These are phyloP conservation scores for Leptocoma aspasia DNA, from an alignment of 2,113 vertebrate genomes.

Conservation along the genomic window DNA sequence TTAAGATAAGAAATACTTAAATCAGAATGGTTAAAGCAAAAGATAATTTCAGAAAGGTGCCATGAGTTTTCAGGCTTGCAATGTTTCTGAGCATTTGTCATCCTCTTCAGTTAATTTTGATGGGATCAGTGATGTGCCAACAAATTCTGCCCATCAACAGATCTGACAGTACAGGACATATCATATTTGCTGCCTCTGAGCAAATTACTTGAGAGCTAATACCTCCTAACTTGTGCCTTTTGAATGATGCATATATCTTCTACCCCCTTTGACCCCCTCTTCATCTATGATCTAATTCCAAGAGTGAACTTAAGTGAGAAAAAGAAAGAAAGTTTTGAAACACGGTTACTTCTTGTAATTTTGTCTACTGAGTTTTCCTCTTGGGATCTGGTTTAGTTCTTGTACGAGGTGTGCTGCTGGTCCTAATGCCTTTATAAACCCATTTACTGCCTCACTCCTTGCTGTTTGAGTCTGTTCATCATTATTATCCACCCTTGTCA, in stretches of 20 bases:
- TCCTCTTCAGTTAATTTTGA: not conserved
- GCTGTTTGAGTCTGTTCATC: not conserved
- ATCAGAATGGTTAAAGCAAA: not conserved
- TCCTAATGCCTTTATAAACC: not conserved
- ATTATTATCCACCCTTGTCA: slow-evolving; percentile 30
- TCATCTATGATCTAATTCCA: not conserved
- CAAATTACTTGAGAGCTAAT: not conserved
- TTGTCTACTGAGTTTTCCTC: not conserved
- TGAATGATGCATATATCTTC: not conserved
- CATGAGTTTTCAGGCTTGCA: not conserved
- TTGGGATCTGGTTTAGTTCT: not conserved
- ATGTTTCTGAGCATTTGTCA: not conserved
- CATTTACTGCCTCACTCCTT: not conserved
- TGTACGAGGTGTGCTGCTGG: not conserved
- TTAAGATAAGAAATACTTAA: not conserved
- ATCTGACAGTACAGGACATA: not conserved
- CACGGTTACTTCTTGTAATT: not conserved
- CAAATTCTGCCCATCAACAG: not conserved
- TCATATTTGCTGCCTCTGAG: not conserved
- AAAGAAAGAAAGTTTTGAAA: not conserved
- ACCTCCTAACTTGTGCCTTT: not conserved
- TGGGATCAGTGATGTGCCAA: not conserved
- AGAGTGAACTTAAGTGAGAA: not conserved
- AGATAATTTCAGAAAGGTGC: not conserved
- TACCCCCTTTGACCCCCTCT: not conserved